Percentiles rank a stretch among this genome's conserved stretches.
These are phyloP conservation scores for Oreochromis grahami DNA, from an alignment of 2,797 vertebrate species.

Conservation along the genomic window DNA sequence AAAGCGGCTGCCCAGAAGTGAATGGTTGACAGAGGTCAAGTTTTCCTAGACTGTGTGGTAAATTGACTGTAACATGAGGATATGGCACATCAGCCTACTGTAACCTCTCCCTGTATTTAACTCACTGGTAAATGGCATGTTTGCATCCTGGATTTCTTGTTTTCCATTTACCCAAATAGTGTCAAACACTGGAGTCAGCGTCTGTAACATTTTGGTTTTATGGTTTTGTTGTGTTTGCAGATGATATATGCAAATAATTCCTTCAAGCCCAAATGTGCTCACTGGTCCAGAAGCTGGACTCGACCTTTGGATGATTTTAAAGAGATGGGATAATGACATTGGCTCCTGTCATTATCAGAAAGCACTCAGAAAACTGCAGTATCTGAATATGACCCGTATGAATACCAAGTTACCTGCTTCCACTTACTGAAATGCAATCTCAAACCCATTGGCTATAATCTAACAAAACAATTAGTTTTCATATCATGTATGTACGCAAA, in stretches of 20 bases:
- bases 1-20: not conserved
- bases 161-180: not conserved
- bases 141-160: slow-evolving; percentile 10
- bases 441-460: not conserved
- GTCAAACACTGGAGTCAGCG: slow-evolving; percentile 37
- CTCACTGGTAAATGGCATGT: slow-evolving; percentile 34
- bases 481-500: rapidly evolving
- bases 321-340: not conserved
- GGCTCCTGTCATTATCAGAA: not conserved
- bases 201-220: slow-evolving; percentile 36
- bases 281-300: not conserved
- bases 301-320: not conserved
- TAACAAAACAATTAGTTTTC: not conserved
- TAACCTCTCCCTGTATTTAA: slow-evolving; percentile 40
- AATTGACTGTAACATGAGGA: slow-evolving; percentile 50
- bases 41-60: slow-evolving; percentile 11
- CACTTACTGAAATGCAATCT: not conserved
- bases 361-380: not conserved
- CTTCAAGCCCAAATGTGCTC: not conserved
- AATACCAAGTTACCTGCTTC: not conserved
- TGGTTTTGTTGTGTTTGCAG: slow-evolving; percentile 20
- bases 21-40: slow-evolving; percentile 25
- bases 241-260: slow-evolving; percentile 42
- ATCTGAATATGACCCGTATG: not conserved
- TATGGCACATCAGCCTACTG: slow-evolving; percentile 7